Conservation (phyloP, 2,888 invertebrate species). For the Hirtodrosophila trivittata region DNA sequence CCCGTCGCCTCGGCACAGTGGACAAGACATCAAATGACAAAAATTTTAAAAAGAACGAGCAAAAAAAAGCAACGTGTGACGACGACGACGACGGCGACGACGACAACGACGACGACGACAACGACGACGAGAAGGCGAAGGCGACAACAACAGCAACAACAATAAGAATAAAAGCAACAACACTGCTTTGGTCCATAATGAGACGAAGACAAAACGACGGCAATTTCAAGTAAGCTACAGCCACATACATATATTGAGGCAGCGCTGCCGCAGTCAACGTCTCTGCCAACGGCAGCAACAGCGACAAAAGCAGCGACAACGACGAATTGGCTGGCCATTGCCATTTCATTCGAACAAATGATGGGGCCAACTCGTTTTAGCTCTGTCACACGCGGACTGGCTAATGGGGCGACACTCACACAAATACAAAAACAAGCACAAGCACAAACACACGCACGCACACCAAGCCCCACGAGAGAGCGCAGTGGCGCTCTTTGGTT, state of each 20-base stretch:
- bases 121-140: conserved; percentile 24
- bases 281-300: conserved; percentile 35
- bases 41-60: conserved; percentile 63
- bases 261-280: conserved; percentile 40
- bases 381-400: conserved; percentile 80
- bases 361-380: conserved; percentile 69
- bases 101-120: conserved; percentile 31
- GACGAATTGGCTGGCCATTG: conserved; percentile 69
- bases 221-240: conserved; percentile 50
- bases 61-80: conserved; percentile 48
- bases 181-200: conserved; percentile 37
- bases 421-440: conserved; percentile 20
- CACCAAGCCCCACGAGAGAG: conserved; percentile 39
- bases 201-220: conserved; percentile 58
- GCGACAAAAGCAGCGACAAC: conserved; percentile 58
- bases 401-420: conserved; percentile 62
- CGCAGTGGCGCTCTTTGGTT: conserved; percentile 57
- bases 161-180: conserved; percentile 20
- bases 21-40: conserved; percentile 79
- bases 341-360: conserved; percentile 71
- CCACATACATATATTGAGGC: conserved; percentile 21
- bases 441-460: conserved; percentile 33
- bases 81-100: conserved; percentile 30
- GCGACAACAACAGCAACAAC: conserved; percentile 7
- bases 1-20: conserved; percentile 45